Percentiles rank a stretch among this genome's conserved stretches.
These are phyloP conservation scores for Cartodere bifasciata DNA, from an alignment of 2,888 invertebrate genomes.

Conservation along the genomic window DNA sequence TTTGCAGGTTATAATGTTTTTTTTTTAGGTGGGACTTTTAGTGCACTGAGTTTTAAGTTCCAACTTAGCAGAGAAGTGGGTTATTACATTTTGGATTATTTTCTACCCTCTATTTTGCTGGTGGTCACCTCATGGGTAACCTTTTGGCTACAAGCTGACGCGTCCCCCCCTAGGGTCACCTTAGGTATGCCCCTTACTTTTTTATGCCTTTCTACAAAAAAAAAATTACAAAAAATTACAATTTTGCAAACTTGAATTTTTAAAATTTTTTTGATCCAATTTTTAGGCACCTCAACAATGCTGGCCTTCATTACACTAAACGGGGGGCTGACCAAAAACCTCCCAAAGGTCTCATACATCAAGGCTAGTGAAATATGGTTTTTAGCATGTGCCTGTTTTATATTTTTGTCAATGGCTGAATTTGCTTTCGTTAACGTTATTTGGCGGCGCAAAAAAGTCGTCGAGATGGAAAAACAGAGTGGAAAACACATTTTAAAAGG, in stretches of 20 bases:
- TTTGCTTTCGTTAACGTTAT: slow-evolving; percentile 85
- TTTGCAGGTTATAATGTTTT: too few relatives aligned
- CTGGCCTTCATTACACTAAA: slow-evolving; percentile 78
- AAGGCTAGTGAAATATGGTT: slow-evolving; percentile 88
- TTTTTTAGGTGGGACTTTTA: slow-evolving; percentile 68
- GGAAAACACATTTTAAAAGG: slow-evolving; percentile 76
- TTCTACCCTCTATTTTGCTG: slow-evolving; percentile 74
- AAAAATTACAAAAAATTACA: slow-evolving; percentile 1
- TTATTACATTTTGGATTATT: slow-evolving; percentile 80
- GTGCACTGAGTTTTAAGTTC: slow-evolving; percentile 65
- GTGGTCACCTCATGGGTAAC: slow-evolving; percentile 83
- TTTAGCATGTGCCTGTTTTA: slow-evolving; percentile 70
- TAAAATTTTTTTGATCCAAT: too few relatives aligned
- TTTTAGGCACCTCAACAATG: slow-evolving; percentile 68
- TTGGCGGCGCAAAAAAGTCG: slow-evolving; percentile 65
- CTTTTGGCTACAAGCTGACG: slow-evolving; percentile 80
- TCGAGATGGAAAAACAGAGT: slow-evolving; percentile 26
- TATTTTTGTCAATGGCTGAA: slow-evolving; percentile 74
- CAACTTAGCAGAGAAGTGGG: slow-evolving; percentile 70
- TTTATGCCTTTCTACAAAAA: slow-evolving; percentile 2
- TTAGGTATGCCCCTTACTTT: slow-evolving; percentile 45
- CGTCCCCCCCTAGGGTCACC: slow-evolving; percentile 69
- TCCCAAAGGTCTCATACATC: slow-evolving; percentile 81
- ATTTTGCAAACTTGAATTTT: too few relatives aligned
- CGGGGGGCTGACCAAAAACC: slow-evolving; percentile 69